A percentile compares a stretch with the other conserved stretches of the same genome.
These are phyloP conservation scores for Clarias laeviceps DNA, from an alignment of 2,797 vertebrate genomes.

Conservation along the genomic window DNA sequence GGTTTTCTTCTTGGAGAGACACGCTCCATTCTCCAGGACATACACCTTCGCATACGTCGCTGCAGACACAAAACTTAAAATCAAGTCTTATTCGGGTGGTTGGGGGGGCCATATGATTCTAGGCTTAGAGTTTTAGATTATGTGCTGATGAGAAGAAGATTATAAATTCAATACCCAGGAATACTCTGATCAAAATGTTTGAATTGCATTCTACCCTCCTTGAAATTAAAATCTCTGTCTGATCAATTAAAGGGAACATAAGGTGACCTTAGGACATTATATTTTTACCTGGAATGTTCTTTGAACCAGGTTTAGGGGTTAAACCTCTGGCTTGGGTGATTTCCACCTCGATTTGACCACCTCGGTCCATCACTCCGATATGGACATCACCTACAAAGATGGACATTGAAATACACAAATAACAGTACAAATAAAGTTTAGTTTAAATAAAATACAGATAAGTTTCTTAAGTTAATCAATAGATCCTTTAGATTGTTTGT, in stretches of 20 bases:
- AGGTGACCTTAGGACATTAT: fast-evolving
- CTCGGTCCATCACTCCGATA: conserved; percentile 86
- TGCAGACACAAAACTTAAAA: conserved; percentile 55
- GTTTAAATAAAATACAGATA: background rate
- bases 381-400: conserved; percentile 85
- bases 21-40: conserved; percentile 90
- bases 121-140: background rate
- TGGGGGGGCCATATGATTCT: background rate
- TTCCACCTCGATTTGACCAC: conserved; percentile 93
- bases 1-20: conserved; percentile 97
- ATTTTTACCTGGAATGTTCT: conserved; percentile 86
- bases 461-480: background rate
- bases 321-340: conserved; percentile 92
- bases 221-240: background rate
- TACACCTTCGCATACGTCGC: conserved; percentile 97
- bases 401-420: no score
- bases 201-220: background rate
- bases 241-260: background rate
- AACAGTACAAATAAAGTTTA: background rate
- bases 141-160: background rate
- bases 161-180: background rate
- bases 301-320: conserved; percentile 90
- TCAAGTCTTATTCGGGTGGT: background rate
- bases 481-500: background rate
- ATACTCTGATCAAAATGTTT: background rate